Evolutionary conservation across 2,113 vertebrate species (phyloP), one percentile per base, ranked within the genome.

Genomic region (Zosterops lateralis): DNA sequence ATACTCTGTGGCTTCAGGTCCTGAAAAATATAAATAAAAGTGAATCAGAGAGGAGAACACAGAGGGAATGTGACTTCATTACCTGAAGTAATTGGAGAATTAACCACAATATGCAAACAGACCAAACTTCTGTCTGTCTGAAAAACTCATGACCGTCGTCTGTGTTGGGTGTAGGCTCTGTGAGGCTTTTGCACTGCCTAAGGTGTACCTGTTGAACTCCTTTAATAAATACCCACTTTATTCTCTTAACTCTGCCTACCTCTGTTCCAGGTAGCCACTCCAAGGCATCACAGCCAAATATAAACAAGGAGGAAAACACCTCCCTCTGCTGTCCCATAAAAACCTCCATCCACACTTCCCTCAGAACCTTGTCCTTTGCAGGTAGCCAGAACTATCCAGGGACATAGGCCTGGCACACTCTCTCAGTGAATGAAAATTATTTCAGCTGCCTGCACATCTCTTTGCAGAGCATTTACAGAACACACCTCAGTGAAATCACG

Each of bases 111-210:
- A 64, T 21, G 21, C 29, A 64, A 51, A 64, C 20, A 28, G 31
- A 21, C 17, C 17, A 51, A 61, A 51, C 22, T 20, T 26, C 6
- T 5, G 31, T 21, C 50, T 54, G 38, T 42, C 31, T 53, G 36
- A 53, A 64, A 51, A 42, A 22, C 31, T 51, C 1, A 0, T 62
- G 10, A 42, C 36, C 6, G 7, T 17, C 2, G 2, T 36, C 3
- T 2, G 2, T 21, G 6, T 42, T 42, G 24, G 47, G 11, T 64
- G 29, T 21, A 17, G 17, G 10, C 31, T 42, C 58, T 77, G 24
- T 5, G 10, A 34, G 36, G 22, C 17, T 53, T 77, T 64, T 64
- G 24, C 15, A 17, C 14, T 34, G 18, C 31, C 36, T 16, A n/a
- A 42, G 11, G 17, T 42, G 24, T 28, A 34, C 10, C 47, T 28